Base-by-base conservation (phyloP, 2,113 vertebrate genomes). In the Apodemus sylvaticus region DNA sequence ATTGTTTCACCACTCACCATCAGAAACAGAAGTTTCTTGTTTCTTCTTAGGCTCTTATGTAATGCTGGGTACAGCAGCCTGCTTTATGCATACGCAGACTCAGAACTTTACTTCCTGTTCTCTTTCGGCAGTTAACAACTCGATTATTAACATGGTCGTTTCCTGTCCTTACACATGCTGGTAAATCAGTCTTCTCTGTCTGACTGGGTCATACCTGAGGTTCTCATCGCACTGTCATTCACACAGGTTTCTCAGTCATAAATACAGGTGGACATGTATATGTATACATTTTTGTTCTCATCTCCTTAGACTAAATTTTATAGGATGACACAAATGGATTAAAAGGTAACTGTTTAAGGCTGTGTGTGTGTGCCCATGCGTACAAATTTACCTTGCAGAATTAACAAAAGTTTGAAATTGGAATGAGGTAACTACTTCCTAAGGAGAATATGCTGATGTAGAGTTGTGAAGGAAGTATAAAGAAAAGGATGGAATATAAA, bases 351-450 rank as follows among this genome's bases (percentile, higher is more conserved):
- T 85, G 93, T 93, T 81, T 7, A 91, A 82, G n/a, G 48, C n/a
- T 89, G 19, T 89, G 58, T 45, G 39, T 26, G 53, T 68, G 34
- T 42, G 53, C 78, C 20, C 42, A 51, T 73, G 24, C 95, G 58
- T 34, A 22, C 64, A 93, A 48, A 93, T 94, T 94, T 89, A 88
- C 85, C 93, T 94, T 88, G 70, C 42, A 85, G 76, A 88, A 70
- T 93, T 60, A 85, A 76, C 34, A 68, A 89, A 55, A 58, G 68
- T 87, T 93, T 91, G 55, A 79, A 93, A 62, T 89, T 12, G 17
- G 31, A 31, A 36, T 68, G 17, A 79, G 66, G 88, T 76, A 34
- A 20, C 73, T 74, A 34, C 10, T 89, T 55, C 39, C 26, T 74
- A 86, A 42, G 17, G 39, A 45, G 39, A 60, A 53, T 93, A 62